phyloP scores from a whole-genome alignment of 2,888 invertebrate species.

The Apodemia duryi region DNA sequence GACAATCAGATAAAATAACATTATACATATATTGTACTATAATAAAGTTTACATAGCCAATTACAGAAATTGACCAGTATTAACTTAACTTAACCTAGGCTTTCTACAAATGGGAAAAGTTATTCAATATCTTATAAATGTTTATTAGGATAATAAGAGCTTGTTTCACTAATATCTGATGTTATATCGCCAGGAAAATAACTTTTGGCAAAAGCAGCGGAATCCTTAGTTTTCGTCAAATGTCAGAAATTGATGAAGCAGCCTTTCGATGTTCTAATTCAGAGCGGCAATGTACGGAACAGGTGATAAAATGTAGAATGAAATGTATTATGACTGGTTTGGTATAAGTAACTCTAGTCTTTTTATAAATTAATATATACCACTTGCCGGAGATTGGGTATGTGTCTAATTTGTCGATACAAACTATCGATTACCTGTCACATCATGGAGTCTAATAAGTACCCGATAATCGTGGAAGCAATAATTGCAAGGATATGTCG shows the following conservation, averaged over 20 bases:
- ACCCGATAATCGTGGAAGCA: too few species aligned
- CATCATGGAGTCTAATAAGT: too few species aligned
- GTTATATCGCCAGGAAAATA: constrained; percentile 15
- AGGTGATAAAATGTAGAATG: constrained; percentile 37
- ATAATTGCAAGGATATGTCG: too few species aligned
- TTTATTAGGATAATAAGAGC: constrained; percentile 6
- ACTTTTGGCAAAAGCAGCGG: neutral
- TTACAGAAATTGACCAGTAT: neutral
- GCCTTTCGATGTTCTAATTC: neutral
- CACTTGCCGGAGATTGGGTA: too few species aligned
- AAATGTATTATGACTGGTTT: constrained; percentile 36
- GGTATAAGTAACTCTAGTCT: constrained; percentile 30
- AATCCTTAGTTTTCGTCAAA: neutral
- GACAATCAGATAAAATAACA: too few species aligned
- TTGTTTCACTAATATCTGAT: neutral
- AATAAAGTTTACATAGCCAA: neutral
- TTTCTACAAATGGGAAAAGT: neutral
- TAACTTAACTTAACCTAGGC: neutral
- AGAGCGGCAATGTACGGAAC: constrained; percentile 35
- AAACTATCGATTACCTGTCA: too few species aligned
- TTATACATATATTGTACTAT: too few species aligned
- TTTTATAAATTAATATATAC: constrained; percentile 6
- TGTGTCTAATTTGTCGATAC: too few species aligned
- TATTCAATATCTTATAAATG: constrained; percentile 18
- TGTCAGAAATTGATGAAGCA: neutral